phyloP scores from a whole-genome alignment of 2,113 vertebrate genomes.

The Neodon shergylaensis region DNA sequence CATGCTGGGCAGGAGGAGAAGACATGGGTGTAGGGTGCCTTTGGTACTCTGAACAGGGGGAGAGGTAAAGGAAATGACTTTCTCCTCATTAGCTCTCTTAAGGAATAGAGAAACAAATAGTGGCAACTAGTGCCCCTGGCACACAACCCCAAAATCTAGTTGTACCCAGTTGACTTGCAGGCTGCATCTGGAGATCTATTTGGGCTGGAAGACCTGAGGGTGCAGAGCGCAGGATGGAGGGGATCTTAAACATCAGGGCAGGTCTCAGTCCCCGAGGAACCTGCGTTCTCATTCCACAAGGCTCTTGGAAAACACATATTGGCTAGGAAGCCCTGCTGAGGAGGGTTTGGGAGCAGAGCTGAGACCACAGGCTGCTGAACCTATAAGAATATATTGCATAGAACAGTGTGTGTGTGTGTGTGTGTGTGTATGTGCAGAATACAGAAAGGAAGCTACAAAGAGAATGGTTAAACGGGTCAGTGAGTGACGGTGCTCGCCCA shows the following conservation, averaged over 20 bases:
- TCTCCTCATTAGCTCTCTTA: not conserved
- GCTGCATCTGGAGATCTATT: not conserved
- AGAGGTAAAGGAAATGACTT: not conserved
- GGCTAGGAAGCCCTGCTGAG: not conserved
- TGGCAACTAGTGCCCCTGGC: not conserved
- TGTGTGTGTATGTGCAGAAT: not conserved
- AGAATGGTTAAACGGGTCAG: not conserved
- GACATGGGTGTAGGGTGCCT: rapidly evolving
- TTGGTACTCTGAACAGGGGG: not conserved
- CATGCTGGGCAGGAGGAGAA: not conserved
- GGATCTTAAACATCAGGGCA: not conserved
- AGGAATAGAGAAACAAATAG: not conserved
- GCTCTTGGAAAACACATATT: not conserved
- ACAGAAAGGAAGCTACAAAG: not conserved
- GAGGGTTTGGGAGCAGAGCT: not conserved
- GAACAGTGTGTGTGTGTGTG: too few relatives aligned
- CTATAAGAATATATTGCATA: not conserved
- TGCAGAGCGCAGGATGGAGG: not conserved
- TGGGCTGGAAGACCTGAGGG: not conserved
- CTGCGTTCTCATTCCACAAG: not conserved
- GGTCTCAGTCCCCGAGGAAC: not conserved
- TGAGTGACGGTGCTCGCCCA: not conserved
- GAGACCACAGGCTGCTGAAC: not conserved
- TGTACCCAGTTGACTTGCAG: not conserved
- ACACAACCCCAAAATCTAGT: not conserved